Base-by-base conservation (phyloP, 2,797 vertebrate genomes). In the Chelidonichthys spinosus region DNA sequence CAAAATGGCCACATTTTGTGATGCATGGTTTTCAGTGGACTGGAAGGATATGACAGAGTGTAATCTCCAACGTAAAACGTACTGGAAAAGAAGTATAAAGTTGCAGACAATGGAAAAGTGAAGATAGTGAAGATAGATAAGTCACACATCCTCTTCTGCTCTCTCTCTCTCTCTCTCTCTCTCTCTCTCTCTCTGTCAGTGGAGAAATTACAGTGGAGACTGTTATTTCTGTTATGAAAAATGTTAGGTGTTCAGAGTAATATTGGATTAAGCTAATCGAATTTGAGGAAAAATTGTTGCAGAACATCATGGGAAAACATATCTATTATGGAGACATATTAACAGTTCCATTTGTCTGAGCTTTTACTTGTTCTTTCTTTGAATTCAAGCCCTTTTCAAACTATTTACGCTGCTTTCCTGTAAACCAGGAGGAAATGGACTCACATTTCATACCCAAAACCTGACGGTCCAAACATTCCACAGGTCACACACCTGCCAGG, bases 191-290 rank as follows among this genome's bases (percentile, higher is more conserved):
- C 25, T 25, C 25, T 75, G 79, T 84, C 87, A 82, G 66, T 55
- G 74, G 76, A 81, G 74, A 91, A 90, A 90, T 88, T 79, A 91
- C 60, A 70, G 76, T 35, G 69, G 55, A 90, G 90, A 93, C 92
- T 89, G n/a, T n/a, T n/a, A n/a, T n/a, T n/a, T n/a, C n/a, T n/a
- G n/a, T n/a, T n/a, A 87, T 94, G 88, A 93, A 93, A 92, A 91
- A 93, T 92, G 88, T 90, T 80, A 76, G 83, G 86, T 90, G 88
- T 91, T 93, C 88, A 78, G 85, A 89, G 87, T 72, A 85, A 87
- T 88, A 90, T 92, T 89, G 88, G 76, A 93, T 93, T 90, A 91
- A 86, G 85, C 85, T 90, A 92, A 94, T 92, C 60, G 55, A 92
- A 91, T 92, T 60, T 90, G 87, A 89, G 78, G 74, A 78, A 69